Conservation (phyloP, 2,113 vertebrate genomes). For the Chloropsis cyanopogon region DNA sequence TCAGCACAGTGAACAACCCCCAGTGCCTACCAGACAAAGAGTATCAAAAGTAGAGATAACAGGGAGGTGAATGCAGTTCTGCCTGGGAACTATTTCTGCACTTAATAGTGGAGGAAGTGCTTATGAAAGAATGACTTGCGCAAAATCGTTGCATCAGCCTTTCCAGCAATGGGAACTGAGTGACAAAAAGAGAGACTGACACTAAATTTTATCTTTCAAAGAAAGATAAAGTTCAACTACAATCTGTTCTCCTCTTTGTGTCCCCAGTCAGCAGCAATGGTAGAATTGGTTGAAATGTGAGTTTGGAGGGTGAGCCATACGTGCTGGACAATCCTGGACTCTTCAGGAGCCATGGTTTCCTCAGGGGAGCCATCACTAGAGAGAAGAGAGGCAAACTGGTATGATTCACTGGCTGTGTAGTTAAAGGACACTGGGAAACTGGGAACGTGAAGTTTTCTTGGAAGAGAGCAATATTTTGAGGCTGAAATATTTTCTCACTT, state of each 20-base stretch:
- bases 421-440: neutral
- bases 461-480: neutral
- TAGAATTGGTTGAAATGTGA: neutral
- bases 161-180: neutral
- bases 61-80: neutral
- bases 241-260: neutral
- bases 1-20: neutral
- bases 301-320: neutral
- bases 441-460: neutral
- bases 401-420: neutral
- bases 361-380: neutral
- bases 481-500: neutral
- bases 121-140: conserved; percentile 12
- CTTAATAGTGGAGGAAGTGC: neutral
- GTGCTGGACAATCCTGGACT: neutral
- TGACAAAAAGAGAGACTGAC: neutral
- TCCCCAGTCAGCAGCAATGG: neutral
- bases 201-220: neutral
- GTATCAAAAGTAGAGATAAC: rapidly evolving
- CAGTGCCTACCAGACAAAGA: neutral
- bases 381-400: neutral
- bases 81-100: neutral
- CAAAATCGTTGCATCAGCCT: neutral
- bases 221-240: neutral
- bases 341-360: neutral